A percentile compares a stretch with the other conserved stretches of the same genome.
phyloP scores from a whole-genome alignment of 2,888 invertebrate species.

The Druceiella hillmani region DNA sequence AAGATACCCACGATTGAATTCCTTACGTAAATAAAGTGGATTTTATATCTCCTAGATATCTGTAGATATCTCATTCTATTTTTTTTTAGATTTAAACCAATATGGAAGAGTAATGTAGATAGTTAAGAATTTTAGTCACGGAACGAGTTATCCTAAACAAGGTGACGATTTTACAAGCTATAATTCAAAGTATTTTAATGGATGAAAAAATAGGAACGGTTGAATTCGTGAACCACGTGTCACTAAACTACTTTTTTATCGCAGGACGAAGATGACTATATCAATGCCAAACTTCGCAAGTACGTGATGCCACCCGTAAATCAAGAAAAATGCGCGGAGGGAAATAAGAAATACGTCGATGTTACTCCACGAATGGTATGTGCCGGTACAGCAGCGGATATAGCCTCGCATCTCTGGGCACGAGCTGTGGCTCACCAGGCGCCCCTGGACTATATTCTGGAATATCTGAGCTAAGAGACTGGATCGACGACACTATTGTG shows the following conservation, averaged over 20 bases:
- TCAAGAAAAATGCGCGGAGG: slow-evolving; percentile 39
- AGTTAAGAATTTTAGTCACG: too few species aligned
- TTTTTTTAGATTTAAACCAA: too few species aligned
- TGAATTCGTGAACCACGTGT: neutral
- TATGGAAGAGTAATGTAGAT: too few species aligned
- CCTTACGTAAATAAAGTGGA: too few species aligned
- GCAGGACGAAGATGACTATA: slow-evolving; percentile 19
- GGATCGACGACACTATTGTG: slow-evolving; percentile 36
- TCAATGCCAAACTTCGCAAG: slow-evolving; percentile 38
- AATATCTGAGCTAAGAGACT: slow-evolving; percentile 37
- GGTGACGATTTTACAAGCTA: too few species aligned
- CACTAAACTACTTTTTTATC: neutral
- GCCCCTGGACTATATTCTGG: slow-evolving; percentile 47
- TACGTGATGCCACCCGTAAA: slow-evolving; percentile 51
- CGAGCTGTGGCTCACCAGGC: slow-evolving; percentile 42
- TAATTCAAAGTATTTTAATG: too few species aligned
- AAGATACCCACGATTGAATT: too few species aligned
- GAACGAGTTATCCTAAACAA: too few species aligned
- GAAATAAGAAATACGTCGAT: slow-evolving; percentile 40
- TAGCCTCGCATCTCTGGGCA: slow-evolving; percentile 46
- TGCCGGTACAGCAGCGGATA: slow-evolving; percentile 50
- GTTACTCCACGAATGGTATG: slow-evolving; percentile 56
- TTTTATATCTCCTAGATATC: too few species aligned
- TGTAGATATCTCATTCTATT: too few species aligned
- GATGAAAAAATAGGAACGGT: too few species aligned